phyloP scores from a whole-genome alignment of 2,888 invertebrate species.

The Caenorhabditis zanzibari region DNA sequence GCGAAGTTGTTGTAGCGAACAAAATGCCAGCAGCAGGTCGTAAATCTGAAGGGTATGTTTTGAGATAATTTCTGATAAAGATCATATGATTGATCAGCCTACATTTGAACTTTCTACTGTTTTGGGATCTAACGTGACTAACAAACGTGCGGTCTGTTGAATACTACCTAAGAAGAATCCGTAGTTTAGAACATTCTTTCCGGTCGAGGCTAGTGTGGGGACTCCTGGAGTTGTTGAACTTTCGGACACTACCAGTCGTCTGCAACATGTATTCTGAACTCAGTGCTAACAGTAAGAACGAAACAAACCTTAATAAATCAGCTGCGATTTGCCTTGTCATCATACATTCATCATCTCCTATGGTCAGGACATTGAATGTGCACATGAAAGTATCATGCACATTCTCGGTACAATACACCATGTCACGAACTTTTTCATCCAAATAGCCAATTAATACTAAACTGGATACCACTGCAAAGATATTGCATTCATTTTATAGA shows the following conservation, averaged over 20 bases:
- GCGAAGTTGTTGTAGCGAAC: slow-evolving; percentile 82
- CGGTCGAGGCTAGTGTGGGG: slow-evolving; percentile 75
- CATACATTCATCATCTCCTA: slow-evolving; percentile 80
- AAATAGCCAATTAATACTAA: slow-evolving; percentile 80
- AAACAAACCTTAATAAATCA: slow-evolving; percentile 84
- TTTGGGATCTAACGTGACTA: slow-evolving; percentile 75
- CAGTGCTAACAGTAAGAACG: too few relatives aligned
- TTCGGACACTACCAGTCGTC: slow-evolving; percentile 82
- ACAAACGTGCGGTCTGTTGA: slow-evolving; percentile 73
- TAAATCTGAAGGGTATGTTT: slow-evolving; percentile 81
- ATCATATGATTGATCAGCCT: background rate
- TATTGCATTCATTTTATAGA: too few relatives aligned
- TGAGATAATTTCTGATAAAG: background rate
- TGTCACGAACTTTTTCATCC: slow-evolving; percentile 76
- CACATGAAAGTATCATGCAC: slow-evolving; percentile 84
- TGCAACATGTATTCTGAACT: too few relatives aligned
- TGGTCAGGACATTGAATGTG: slow-evolving; percentile 84
- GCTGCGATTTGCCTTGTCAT: slow-evolving; percentile 84
- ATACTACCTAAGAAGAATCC: slow-evolving; percentile 76
- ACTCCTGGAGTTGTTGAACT: slow-evolving; percentile 60
- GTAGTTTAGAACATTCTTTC: slow-evolving; percentile 77
- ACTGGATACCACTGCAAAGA: slow-evolving; percentile 75
- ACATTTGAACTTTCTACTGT: slow-evolving; percentile 77
- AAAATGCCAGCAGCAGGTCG: slow-evolving; percentile 84
- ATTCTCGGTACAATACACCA: slow-evolving; percentile 83